phyloP scores from a whole-genome alignment of 1,140 invertebrate species.

The Drosophila parabipectinata region DNA sequence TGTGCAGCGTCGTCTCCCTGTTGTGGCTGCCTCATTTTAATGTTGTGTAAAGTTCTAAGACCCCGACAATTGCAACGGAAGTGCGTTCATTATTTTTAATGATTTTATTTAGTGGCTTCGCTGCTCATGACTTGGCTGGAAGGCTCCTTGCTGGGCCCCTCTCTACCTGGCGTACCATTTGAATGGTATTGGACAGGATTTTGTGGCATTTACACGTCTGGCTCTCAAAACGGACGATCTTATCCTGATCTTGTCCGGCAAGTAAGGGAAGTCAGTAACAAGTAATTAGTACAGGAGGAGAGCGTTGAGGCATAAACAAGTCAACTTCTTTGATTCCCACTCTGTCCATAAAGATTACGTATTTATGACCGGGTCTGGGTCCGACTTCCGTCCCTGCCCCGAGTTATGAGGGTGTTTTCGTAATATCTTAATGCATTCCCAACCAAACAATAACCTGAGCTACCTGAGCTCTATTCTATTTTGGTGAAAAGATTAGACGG shows the following conservation, averaged over 20 bases:
- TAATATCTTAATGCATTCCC: constrained; percentile 39
- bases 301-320: constrained; percentile 40
- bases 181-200: constrained; percentile 38
- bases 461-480: constrained; percentile 10
- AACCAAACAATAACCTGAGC: constrained; percentile 22
- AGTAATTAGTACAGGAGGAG: constrained; percentile 41
- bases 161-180: constrained; percentile 16
- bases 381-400: constrained; percentile 42
- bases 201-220: constrained; percentile 28
- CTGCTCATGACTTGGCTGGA: not conserved
- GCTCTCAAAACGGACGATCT: constrained; percentile 15
- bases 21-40: constrained; percentile 63
- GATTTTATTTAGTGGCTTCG: constrained; percentile 72
- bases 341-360: constrained; percentile 48
- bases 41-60: constrained; percentile 76
- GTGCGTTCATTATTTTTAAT: constrained; percentile 82
- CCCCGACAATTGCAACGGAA: constrained; percentile 68
- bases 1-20: constrained; percentile 13
- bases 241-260: constrained; percentile 40
- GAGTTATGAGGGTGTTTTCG: constrained; percentile 38
- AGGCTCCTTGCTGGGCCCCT: not conserved
- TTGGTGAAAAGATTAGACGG: constrained; percentile 9
- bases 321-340: constrained; percentile 47
- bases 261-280: constrained; percentile 17
- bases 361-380: constrained; percentile 31